These are phyloP conservation scores for Drosophila virilis DNA, from an alignment of 1,140 invertebrate genomes.

Conservation along the genomic window DNA sequence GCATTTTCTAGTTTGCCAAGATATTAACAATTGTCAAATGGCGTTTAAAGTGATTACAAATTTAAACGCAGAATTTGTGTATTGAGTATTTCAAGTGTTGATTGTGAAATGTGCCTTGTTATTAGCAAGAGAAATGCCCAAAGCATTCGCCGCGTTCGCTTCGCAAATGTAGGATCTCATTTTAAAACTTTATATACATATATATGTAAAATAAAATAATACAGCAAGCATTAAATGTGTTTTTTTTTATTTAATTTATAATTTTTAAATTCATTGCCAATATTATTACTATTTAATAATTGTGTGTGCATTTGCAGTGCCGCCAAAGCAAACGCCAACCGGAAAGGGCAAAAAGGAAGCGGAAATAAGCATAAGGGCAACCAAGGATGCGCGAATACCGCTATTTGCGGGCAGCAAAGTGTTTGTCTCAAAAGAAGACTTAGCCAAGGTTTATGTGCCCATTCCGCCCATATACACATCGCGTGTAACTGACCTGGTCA, in stretches of 20 bases:
- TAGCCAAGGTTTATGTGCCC: slow-evolving; percentile 59
- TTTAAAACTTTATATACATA: slow-evolving; percentile 7
- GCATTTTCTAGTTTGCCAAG: slow-evolving; percentile 17
- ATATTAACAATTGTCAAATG: background rate
- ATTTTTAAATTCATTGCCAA: background rate
- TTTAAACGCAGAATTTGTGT: background rate
- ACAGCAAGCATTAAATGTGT: slow-evolving; percentile 30
- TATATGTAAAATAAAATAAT: slow-evolving; percentile 31
- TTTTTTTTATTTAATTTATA: slow-evolving; percentile 14
- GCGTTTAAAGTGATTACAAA: background rate
- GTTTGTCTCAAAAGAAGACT: slow-evolving; percentile 56
- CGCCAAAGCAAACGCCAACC: background rate
- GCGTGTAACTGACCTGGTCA: slow-evolving; percentile 73
- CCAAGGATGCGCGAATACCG: slow-evolving; percentile 52
- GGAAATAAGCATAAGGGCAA: slow-evolving; percentile 2
- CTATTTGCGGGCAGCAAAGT: slow-evolving; percentile 63
- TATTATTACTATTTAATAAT: background rate
- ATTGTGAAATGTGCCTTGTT: slow-evolving; percentile 4
- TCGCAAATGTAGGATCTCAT: slow-evolving; percentile 28
- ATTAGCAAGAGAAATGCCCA: background rate
- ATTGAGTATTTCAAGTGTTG: background rate
- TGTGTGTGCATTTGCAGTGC: slow-evolving; percentile 22
- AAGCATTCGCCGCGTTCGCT: slow-evolving; percentile 9
- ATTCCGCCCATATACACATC: slow-evolving; percentile 71
- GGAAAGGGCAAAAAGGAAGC: slow-evolving; percentile 5